These are phyloP conservation scores for Sebastes cheni DNA, from an alignment of 2,797 vertebrate genomes.

Conservation along the genomic window DNA sequence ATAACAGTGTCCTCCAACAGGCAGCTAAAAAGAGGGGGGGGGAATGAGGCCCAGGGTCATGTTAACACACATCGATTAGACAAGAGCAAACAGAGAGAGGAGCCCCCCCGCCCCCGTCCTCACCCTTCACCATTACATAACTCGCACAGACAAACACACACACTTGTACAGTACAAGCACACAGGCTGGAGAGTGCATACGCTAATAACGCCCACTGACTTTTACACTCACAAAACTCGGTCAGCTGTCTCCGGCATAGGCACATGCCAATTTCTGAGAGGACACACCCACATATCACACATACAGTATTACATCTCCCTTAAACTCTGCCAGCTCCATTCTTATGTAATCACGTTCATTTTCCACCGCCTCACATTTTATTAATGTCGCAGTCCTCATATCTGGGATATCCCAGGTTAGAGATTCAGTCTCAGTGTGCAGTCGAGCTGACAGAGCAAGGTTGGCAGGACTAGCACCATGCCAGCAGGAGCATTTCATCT, in stretches of 20 bases:
- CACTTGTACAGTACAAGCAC: conserved; percentile 50
- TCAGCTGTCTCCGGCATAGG: conserved; percentile 62
- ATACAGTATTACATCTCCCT: conserved; percentile 40
- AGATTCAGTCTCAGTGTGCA: conserved; percentile 3
- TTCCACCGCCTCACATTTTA: conserved; percentile 18
- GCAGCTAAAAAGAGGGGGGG: background rate
- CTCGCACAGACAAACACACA: conserved; percentile 26
- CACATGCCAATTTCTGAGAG: conserved; percentile 58
- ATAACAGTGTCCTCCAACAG: conserved; percentile 39
- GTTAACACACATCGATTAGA: conserved; percentile 46
- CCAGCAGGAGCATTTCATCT: conserved; percentile 7
- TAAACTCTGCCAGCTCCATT: conserved; percentile 39
- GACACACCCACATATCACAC: conserved; percentile 66
- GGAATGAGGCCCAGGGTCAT: conserved; percentile 40
- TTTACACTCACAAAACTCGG: conserved; percentile 59
- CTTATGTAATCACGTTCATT: conserved; percentile 61
- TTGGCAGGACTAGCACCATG: background rate
- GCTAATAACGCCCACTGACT: conserved; percentile 56
- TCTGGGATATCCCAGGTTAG: conserved; percentile 29
- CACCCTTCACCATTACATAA: conserved; percentile 69
- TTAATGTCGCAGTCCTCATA: background rate
- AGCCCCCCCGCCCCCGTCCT: background rate
- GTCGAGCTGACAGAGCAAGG: background rate
- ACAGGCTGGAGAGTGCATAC: conserved; percentile 36
- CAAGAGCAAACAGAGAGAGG: conserved; percentile 41